phyloP scores from a whole-genome alignment of 2,113 vertebrate species.

The Piprites chloris region DNA sequence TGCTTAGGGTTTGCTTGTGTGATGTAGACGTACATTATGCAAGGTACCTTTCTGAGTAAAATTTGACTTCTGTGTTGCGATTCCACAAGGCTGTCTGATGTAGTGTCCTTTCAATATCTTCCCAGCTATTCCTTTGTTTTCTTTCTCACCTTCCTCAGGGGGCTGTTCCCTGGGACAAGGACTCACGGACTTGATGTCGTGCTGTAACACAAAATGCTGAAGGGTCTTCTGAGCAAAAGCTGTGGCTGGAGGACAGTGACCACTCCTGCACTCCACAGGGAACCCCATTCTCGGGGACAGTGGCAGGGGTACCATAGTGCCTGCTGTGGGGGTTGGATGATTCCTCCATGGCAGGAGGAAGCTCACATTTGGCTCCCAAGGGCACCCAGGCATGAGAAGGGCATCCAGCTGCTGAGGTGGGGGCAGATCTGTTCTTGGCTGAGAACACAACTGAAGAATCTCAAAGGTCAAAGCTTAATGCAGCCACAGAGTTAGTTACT shows the following conservation, averaged over 20 bases:
- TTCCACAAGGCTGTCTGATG: rapidly evolving
- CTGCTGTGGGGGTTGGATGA: background rate
- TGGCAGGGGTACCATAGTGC: background rate
- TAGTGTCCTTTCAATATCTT: background rate
- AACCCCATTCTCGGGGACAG: rapidly evolving
- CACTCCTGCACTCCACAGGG: background rate
- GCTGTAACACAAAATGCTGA: background rate
- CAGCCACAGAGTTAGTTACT: background rate
- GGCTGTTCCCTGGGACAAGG: background rate
- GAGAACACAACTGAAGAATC: background rate
- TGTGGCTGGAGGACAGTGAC: rapidly evolving
- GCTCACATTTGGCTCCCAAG: background rate
- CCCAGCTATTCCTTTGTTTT: background rate
- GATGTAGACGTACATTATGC: rapidly evolving
- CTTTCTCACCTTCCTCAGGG: background rate
- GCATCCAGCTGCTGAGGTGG: background rate
- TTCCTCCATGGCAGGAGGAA: background rate
- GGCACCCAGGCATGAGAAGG: background rate
- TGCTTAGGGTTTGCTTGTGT: background rate
- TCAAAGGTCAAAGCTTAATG: background rate
- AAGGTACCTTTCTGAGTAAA: background rate
- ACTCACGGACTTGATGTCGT: background rate
- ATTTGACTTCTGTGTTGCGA: background rate
- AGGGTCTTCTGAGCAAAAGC: background rate
- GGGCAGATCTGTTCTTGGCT: background rate